Percentiles rank a stretch among this genome's conserved stretches.
Evolutionary conservation across 2,797 vertebrate genomes (phyloP).

Genomic region (Helarctos malayanus): DNA sequence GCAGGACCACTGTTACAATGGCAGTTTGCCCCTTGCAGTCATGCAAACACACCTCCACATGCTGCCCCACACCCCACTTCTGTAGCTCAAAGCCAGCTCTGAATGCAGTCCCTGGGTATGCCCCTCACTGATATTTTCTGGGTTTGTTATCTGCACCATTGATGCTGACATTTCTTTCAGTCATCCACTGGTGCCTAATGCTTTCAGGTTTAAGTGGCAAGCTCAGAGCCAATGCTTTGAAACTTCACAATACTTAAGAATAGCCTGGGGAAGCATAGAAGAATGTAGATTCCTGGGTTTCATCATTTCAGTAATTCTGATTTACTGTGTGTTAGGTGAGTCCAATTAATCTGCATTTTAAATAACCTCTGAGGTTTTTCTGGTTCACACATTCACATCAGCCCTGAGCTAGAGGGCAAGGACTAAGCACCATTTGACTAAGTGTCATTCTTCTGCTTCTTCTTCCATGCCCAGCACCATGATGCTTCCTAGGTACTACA

Average conservation of each 20-base stretch:
- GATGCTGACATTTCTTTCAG: neutral
- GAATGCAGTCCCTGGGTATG: neutral
- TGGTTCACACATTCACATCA: neutral
- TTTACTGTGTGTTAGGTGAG: neutral
- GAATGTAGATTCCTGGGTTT: neutral
- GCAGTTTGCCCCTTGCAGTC: neutral
- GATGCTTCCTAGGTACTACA: neutral
- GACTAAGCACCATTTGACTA: neutral
- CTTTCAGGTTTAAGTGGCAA: neutral
- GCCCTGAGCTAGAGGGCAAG: neutral
- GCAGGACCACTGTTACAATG: neutral
- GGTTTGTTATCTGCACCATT: neutral
- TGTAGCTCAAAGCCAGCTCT: neutral
- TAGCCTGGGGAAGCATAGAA: accelerated
- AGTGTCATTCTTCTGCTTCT: neutral
- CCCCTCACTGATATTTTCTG: accelerated
- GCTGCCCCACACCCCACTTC: accelerated
- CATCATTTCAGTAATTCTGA: neutral
- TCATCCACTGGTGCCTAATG: too few species aligned
- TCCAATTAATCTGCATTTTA: neutral
- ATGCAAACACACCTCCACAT: neutral
- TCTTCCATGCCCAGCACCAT: neutral
- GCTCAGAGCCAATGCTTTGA: neutral
- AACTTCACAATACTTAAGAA: neutral
- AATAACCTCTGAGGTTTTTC: neutral